These are phyloP conservation scores for Hydropsyche betteni DNA, from an alignment of 2,888 invertebrate genomes.

Conservation along the genomic window DNA sequence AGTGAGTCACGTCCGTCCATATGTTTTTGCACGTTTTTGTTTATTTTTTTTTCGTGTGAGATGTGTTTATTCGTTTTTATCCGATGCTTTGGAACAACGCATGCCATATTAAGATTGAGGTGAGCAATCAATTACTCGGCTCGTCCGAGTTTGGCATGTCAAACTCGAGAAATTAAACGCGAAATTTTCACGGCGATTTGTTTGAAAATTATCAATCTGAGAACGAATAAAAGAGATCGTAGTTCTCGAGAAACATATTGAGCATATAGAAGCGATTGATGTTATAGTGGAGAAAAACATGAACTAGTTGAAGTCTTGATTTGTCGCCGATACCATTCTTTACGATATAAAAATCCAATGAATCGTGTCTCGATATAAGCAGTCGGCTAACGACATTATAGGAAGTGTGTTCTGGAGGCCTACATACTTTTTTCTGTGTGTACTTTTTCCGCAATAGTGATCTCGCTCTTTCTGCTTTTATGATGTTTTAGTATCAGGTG, in stretches of 20 bases:
- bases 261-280: too few species aligned
- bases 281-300: too few species aligned
- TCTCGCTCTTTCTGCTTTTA: slow-evolving; percentile 25
- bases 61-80: slow-evolving; percentile 28
- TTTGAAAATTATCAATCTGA: too few species aligned
- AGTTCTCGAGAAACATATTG: too few species aligned
- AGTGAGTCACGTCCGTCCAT: slow-evolving; percentile 19
- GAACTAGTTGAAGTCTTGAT: too few species aligned
- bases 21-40: neutral
- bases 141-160: neutral
- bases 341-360: too few species aligned
- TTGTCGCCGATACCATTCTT: too few species aligned
- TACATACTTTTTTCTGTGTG: slow-evolving; percentile 30
- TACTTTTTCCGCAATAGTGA: slow-evolving; percentile 17
- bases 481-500: neutral
- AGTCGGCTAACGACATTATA: slow-evolving; percentile 29
- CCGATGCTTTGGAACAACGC: neutral
- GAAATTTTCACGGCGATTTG: too few species aligned
- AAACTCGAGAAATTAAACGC: too few species aligned
- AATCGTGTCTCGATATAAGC: neutral
- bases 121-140: slow-evolving; percentile 23
- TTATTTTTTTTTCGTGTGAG: slow-evolving; percentile 8
- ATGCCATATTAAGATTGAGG: slow-evolving; percentile 22
- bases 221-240: too few species aligned
- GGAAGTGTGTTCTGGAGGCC: slow-evolving; percentile 35